Evolutionary conservation across 1,140 invertebrate species (phyloP).

Genomic region (Temnothorax curvispinosus): DNA sequence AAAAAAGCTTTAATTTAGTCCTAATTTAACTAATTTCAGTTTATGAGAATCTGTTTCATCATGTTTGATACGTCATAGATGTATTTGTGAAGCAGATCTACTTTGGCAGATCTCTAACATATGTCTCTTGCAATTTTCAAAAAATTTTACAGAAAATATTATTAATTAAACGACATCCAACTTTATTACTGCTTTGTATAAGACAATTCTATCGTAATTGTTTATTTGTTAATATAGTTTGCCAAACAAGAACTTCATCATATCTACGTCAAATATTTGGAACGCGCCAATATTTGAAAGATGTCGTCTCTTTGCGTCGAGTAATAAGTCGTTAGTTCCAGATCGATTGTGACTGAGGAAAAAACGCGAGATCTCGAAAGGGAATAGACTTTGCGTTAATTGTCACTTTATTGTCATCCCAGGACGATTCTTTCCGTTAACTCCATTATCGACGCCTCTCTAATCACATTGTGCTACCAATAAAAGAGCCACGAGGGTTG

Average conservation of each 20-base stretch:
- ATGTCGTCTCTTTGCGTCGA: background rate
- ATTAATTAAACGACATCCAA: background rate
- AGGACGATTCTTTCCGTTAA: constrained; percentile 62
- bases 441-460: constrained; percentile 63
- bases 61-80: background rate
- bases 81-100: background rate
- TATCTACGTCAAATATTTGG: constrained; percentile 14
- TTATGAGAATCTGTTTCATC: background rate
- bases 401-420: constrained; percentile 61
- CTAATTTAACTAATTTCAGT: constrained; percentile 18
- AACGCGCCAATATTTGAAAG: background rate
- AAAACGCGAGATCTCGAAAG: constrained; percentile 28
- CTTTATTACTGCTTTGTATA: background rate
- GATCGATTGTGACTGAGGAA: constrained; percentile 25
- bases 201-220: background rate
- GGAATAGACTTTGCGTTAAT: constrained; percentile 52
- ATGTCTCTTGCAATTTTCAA: too few species aligned
- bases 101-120: background rate
- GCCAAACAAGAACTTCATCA: background rate
- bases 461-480: constrained; percentile 56
- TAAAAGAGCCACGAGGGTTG: constrained; percentile 53
- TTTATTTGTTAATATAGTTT: background rate
- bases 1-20: background rate
- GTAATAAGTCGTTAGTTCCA: constrained; percentile 12
- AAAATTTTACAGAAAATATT: background rate